phyloP scores from a whole-genome alignment of 2,888 invertebrate species.

The Doris montereyensis region DNA sequence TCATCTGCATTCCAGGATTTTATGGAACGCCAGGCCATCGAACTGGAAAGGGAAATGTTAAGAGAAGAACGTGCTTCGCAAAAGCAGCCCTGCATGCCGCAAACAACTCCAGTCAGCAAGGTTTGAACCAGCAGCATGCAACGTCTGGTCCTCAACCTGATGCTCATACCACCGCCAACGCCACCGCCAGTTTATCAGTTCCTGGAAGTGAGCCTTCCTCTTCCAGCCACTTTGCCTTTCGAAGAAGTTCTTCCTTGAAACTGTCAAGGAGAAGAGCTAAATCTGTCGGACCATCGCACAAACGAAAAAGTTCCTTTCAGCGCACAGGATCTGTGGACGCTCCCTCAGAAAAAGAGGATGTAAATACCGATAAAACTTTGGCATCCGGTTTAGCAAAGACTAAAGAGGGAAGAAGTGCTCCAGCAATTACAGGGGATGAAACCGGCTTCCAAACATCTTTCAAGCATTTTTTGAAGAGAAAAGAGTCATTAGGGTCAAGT shows the following conservation, averaged over 20 bases:
- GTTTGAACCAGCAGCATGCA: neutral
- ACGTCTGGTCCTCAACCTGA: neutral
- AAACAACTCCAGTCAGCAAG: neutral
- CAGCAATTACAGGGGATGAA: constrained; percentile 15
- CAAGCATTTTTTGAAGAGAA: neutral
- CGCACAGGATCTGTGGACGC: constrained; percentile 48
- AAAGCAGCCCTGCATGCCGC: constrained; percentile 21
- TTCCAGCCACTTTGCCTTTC: constrained; percentile 3
- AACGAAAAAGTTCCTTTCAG: constrained; percentile 40
- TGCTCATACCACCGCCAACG: neutral
- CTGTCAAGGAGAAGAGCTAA: constrained; percentile 44
- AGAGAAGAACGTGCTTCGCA: constrained; percentile 36
- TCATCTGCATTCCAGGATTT: too few relatives aligned
- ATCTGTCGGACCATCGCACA: constrained; percentile 45
- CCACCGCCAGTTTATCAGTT: constrained; percentile 28
- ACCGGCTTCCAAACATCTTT: neutral
- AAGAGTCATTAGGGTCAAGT: neutral
- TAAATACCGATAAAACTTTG: constrained; percentile 26
- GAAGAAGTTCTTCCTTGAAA: constrained; percentile 46
- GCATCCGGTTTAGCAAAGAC: constrained; percentile 18
- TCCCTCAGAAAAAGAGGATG: constrained; percentile 20
- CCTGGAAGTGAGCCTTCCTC: constrained; percentile 27
- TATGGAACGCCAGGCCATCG: constrained; percentile 44
- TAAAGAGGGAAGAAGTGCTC: constrained; percentile 36
- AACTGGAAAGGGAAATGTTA: constrained; percentile 37